Evolutionary conservation across 2,797 vertebrate genomes (phyloP).

Genomic region (Sebastolobus alascanus): DNA sequence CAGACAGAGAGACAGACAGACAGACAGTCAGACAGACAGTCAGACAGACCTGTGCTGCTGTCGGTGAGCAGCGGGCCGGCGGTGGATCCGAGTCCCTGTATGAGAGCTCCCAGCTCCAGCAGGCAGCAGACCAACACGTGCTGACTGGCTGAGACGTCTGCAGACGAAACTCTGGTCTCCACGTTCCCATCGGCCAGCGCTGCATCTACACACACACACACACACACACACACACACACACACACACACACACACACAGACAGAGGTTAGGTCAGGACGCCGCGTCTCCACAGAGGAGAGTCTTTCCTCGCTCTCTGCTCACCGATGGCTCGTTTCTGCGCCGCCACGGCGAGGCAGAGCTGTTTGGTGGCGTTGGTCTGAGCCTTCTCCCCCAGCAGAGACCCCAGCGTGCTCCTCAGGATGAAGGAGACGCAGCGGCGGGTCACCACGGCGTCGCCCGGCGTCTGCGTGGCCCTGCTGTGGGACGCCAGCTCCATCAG

Average conservation of each 20-base stretch:
- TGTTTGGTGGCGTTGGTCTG: conserved; percentile 91
- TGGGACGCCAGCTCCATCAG: conserved; percentile 90
- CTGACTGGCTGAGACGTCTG: conserved; percentile 86
- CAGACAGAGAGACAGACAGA: too few relatives aligned
- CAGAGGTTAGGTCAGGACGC: background rate
- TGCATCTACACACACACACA: conserved; percentile 78
- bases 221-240: background rate
- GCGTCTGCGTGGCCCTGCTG: conserved; percentile 85
- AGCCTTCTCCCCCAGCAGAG: conserved; percentile 94
- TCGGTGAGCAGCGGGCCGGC: conserved; percentile 90
- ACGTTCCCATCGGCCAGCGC: conserved; percentile 85
- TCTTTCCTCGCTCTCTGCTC: conserved; percentile 60
- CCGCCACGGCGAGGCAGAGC: conserved; percentile 88
- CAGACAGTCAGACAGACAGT: too few relatives aligned
- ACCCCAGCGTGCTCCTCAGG: conserved; percentile 89
- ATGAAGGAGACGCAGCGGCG: conserved; percentile 92
- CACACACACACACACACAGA: background rate
- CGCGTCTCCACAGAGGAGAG: background rate
- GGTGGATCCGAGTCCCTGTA: conserved; percentile 88
- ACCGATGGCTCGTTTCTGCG: conserved; percentile 90
- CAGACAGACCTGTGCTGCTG: conserved; percentile 89
- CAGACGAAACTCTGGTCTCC: conserved; percentile 83
- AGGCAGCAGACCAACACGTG: conserved; percentile 91
- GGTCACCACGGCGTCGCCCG: conserved; percentile 83
- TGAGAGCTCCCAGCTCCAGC: conserved; percentile 90